Evolutionary conservation across 1,140 invertebrate genomes (phyloP), one percentile per base, ranked within the genome.

Genomic region (Zophobas morio): DNA sequence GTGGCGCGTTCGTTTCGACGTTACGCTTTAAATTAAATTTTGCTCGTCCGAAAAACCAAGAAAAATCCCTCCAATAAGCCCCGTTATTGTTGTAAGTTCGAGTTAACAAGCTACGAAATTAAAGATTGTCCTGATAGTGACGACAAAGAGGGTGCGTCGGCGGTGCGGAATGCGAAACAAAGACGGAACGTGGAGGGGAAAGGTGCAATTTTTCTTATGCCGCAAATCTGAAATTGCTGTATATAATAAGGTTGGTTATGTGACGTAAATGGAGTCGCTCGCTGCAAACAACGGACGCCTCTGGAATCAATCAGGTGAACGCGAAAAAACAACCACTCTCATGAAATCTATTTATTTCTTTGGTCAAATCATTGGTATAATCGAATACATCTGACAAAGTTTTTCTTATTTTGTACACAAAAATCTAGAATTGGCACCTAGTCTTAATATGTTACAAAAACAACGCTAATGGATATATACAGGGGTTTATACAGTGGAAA

Each of bases 361-460:
- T 83, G 82, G 82, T 83, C 80, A 83, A 83, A 80, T 82, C 81
- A 82, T 82, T 83, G 82, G 82, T 82, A 81, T 80, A 80, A 77
- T 81, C 75, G 80, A 78, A 80, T 84, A 82, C 81, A 78, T 77
- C 76, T 77, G 77, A 72, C 71, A 74, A 37, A 34, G 60, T 66
- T 37, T 60, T 36, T 36, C 6, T 40, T 70, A 51, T 82, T 82
- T 82, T 82, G 81, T 81, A 83, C 79, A 83, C 73, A 79, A 79
- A 78, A 63, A 51, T 77, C 75, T 79, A 74, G 74, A 81, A 80
- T 84, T 84, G 82, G 82, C 82, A 84, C 82, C 78, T 81, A 75
- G 72, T 75, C 39, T 77, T 57, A 76, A 49, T 75, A 54, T 74
- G 5, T 63, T 75, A 75, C 63, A 42, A 76, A 75, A 76, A 71